Base-by-base conservation (phyloP, 1,140 invertebrate species). In the Prorops nasuta region DNA sequence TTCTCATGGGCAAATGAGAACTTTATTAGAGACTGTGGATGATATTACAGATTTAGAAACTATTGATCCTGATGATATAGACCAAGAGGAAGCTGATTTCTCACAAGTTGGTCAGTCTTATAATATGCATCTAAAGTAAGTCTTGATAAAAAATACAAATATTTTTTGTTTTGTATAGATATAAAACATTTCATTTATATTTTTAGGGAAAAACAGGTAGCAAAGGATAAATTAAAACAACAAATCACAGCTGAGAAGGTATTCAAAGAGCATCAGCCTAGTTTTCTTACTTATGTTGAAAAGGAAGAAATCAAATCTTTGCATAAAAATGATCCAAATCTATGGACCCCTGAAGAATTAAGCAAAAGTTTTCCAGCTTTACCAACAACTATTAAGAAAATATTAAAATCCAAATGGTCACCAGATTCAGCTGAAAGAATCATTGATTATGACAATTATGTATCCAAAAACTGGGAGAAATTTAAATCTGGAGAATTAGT, bases 251-350 rank as follows among this genome's bases (percentile, higher is more conserved):
- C 79, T 53, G 78, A 80, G n/a, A 91, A 90, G 69, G 90, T 89
- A 64, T 89, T 91, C 63, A 85, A 85, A 37, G 79, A 82, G 2
- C 9, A 12, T 47, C 76, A 84, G 47, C 83, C 86, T 0, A 89
- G 85, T 62, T 81, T 94, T n/a, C 63, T 95, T 44, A 91, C 90
- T 1, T 92, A 85, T 79, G 81, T 83, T 53, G 91, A 94, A 66
- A 93, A 90, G 66, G 82, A 92, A 72, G 85, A 92, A 72, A 92
- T 95, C 38, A 76, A 83, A 38, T 80, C 83, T 54, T 76, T 95
- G 2, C 80, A 89, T 62, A 54, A 74, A 16, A 75, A 77, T 12
- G 77, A 90, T 72, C 84, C 89, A 9, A 73, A 85, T 22, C 83
- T 86, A 61, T 94, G 90, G 90, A 86, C 82, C 2, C 61, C 82